Evolutionary conservation across 2,888 invertebrate species (phyloP).

Genomic region (Phasia obesa): DNA sequence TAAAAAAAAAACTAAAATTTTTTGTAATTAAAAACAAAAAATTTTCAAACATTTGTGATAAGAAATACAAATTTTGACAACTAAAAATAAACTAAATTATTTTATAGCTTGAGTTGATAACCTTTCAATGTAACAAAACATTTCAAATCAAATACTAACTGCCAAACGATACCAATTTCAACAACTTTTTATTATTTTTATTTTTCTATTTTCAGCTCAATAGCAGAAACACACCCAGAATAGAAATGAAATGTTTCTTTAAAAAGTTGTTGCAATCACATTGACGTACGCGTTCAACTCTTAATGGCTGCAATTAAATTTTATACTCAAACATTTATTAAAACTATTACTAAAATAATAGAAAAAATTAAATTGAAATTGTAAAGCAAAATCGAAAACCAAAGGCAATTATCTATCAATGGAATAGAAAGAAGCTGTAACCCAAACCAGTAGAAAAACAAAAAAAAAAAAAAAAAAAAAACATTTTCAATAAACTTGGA

Average conservation of each 20-base stretch:
- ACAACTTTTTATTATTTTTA: not conserved
- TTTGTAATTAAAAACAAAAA: too few relatives aligned
- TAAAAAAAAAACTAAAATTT: too few relatives aligned
- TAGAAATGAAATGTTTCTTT: constrained; percentile 37
- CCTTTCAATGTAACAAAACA: not conserved
- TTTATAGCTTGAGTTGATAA: not conserved
- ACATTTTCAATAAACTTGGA: constrained; percentile 33
- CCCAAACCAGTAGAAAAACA: not conserved
- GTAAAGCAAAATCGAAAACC: constrained; percentile 18
- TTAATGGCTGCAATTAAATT: constrained; percentile 51
- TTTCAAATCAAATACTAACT: constrained; percentile 7
- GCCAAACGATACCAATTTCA: not conserved
- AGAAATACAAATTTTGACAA: too few relatives aligned
- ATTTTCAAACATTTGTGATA: too few relatives aligned
- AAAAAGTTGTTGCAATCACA: constrained; percentile 25
- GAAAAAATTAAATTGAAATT: constrained; percentile 39
- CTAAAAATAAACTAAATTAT: not conserved
- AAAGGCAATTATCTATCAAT: constrained; percentile 11
- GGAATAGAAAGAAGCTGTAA: not conserved
- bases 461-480: not conserved
- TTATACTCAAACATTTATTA: constrained; percentile 45
- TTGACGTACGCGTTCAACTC: constrained; percentile 23
- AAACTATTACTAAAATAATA: constrained; percentile 30
- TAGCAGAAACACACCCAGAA: not conserved
- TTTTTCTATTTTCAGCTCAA: constrained; percentile 45